Percentiles rank a stretch among this genome's conserved stretches.
Conservation (phyloP, 2,797 vertebrate species). For the Crocidura indochinensis region DNA sequence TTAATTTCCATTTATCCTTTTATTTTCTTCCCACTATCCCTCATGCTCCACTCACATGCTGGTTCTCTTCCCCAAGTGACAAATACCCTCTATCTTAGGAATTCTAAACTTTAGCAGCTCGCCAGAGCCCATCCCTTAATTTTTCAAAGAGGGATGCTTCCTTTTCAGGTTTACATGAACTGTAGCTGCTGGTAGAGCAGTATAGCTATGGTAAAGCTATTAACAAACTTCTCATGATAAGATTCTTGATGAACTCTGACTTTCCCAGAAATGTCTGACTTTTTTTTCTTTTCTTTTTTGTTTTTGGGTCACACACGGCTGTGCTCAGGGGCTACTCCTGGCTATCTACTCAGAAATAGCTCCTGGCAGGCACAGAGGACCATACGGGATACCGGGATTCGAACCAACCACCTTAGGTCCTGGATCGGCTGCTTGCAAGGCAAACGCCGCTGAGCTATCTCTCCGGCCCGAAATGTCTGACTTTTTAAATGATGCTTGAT, state of each 20-base stretch:
- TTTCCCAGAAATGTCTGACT: neutral
- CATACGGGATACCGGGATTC: too few species aligned
- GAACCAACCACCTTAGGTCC: too few species aligned
- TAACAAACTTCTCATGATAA: neutral
- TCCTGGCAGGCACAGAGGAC: too few species aligned
- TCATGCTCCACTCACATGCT: accelerated
- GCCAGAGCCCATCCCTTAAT: too few species aligned
- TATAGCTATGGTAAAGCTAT: too few species aligned
- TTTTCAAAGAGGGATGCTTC: neutral
- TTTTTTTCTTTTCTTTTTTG: too few species aligned
- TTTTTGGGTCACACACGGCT: too few species aligned
- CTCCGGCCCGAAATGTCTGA: neutral
- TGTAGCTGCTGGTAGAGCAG: neutral
- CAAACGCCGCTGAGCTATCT: too few species aligned
- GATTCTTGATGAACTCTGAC: neutral
- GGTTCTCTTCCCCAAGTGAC: neutral
- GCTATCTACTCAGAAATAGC: too few species aligned
- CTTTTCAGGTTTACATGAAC: neutral
- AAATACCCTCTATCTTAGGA: neutral
- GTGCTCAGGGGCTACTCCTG: too few species aligned
- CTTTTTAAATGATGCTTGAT: neutral
- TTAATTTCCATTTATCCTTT: too few species aligned
- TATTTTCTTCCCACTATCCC: neutral
- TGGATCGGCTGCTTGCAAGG: too few species aligned
- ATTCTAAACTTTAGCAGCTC: neutral